phyloP scores from a whole-genome alignment of 1,140 invertebrate genomes.

The Hermatobates lingyangjiaoensis region DNA sequence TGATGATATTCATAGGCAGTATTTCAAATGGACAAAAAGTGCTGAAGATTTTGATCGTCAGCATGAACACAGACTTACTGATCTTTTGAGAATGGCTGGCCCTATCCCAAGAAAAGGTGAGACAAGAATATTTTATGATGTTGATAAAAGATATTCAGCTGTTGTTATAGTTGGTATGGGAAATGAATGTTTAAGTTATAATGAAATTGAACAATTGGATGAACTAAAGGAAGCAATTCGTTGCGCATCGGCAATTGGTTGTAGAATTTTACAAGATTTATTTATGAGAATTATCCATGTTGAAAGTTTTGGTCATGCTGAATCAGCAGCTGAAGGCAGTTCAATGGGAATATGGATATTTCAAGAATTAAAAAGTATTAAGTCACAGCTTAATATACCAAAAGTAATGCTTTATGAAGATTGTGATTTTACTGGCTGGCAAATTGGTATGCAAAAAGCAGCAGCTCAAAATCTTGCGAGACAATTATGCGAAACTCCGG shows the following conservation, averaged over 20 bases:
- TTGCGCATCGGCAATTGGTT: slow-evolving; percentile 27
- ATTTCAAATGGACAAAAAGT: slow-evolving; percentile 1
- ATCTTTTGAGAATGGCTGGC: slow-evolving; percentile 13
- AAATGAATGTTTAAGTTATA: slow-evolving; percentile 23
- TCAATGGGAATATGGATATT: slow-evolving; percentile 26
- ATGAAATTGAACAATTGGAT: slow-evolving; percentile 28
- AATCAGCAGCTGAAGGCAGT: slow-evolving; percentile 32
- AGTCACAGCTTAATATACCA: slow-evolving; percentile 19
- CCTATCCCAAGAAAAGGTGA: slow-evolving; percentile 27
- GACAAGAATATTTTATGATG: slow-evolving; percentile 25
- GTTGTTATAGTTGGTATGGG: slow-evolving; percentile 30
- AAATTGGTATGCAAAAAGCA: slow-evolving; percentile 31
- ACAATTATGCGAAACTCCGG: slow-evolving; percentile 39
- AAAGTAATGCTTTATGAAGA: slow-evolving; percentile 18
- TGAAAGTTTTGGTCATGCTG: slow-evolving; percentile 31
- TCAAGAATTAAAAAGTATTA: slow-evolving; percentile 30
- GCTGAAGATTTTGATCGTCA: slow-evolving; percentile 4
- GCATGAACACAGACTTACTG: neutral
- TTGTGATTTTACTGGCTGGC: slow-evolving; percentile 30
- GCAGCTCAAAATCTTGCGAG: slow-evolving; percentile 41
- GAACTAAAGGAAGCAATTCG: slow-evolving; percentile 28
- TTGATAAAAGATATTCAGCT: slow-evolving; percentile 23
- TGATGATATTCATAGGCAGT: neutral
- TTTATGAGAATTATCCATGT: slow-evolving; percentile 26
- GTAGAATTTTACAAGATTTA: slow-evolving; percentile 22